A percentile compares a stretch with the other conserved stretches of the same genome.
Evolutionary conservation across 1,140 invertebrate genomes (phyloP).

Genomic region (Dendroctonus valens): DNA sequence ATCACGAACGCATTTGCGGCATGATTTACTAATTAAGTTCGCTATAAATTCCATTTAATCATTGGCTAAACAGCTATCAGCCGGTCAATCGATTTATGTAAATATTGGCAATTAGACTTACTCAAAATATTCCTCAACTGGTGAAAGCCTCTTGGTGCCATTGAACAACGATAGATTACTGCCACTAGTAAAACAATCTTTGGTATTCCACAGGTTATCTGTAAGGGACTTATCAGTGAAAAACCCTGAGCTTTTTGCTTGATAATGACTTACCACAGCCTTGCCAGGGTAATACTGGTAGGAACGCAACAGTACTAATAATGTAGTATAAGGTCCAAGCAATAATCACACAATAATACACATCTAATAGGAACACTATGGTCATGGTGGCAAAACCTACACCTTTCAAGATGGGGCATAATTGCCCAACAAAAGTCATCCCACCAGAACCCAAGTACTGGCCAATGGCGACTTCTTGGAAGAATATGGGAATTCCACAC

Average conservation of each 20-base stretch:
- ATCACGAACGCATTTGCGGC: too few species aligned
- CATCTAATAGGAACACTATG: conserved; percentile 65
- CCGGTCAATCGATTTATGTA: too few species aligned
- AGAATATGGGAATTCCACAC: conserved; percentile 74
- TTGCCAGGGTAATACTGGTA: conserved; percentile 58
- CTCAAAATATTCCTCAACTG: conserved; percentile 67
- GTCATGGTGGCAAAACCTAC: conserved; percentile 70
- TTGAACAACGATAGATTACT: conserved; percentile 27
- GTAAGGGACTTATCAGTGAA: conserved; percentile 33
- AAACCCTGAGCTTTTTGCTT: not conserved
- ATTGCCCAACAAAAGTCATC: conserved; percentile 61
- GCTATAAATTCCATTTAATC: too few species aligned
- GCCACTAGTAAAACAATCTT: conserved; percentile 47
- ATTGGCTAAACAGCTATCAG: too few species aligned
- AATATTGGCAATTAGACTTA: conserved; percentile 47
- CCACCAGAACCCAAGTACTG: conserved; percentile 64
- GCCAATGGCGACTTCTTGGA: conserved; percentile 71
- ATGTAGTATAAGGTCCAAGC: conserved; percentile 65
- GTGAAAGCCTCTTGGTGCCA: conserved; percentile 47
- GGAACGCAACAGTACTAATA: conserved; percentile 54
- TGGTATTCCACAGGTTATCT: conserved; percentile 61
- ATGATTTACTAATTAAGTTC: too few species aligned
- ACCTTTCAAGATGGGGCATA: conserved; percentile 65
- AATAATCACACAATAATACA: conserved; percentile 66
- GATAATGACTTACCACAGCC: conserved; percentile 55